These are phyloP conservation scores for Hypsibius dujardini DNA, from an alignment of 1,140 invertebrate genomes.

Conservation along the genomic window DNA sequence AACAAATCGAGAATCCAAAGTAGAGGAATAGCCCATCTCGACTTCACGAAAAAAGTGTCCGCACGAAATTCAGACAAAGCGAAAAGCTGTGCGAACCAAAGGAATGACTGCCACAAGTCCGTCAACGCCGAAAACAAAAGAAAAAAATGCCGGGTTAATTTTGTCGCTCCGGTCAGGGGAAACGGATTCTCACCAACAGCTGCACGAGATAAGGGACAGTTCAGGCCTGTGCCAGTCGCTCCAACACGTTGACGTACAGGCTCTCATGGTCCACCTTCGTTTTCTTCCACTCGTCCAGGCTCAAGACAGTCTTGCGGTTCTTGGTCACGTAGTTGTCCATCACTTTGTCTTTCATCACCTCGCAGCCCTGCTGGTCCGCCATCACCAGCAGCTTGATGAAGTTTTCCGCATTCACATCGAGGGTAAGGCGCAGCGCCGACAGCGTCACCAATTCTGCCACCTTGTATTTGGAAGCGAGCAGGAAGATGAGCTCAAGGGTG, in stretches of 20 bases:
- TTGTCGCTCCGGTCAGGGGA: no score
- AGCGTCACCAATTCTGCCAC: not conserved
- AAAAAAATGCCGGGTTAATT: no score
- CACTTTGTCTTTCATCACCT: not conserved
- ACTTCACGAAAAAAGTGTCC: no score
- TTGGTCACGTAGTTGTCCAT: not conserved
- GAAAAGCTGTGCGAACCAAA: no score
- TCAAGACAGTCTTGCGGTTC: not conserved
- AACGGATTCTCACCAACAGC: no score
- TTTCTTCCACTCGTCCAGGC: not conserved
- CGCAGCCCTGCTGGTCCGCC: not conserved
- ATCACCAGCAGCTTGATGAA: conserved; percentile 5
- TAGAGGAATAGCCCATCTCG: no score
- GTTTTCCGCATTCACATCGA: not conserved
- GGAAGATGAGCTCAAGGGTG: not conserved
- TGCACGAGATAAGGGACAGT: not conserved
- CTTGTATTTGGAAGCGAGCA: conserved; percentile 1
- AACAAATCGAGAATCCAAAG: no score
- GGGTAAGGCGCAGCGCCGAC: not conserved
- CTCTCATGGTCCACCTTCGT: not conserved
- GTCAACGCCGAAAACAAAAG: no score
- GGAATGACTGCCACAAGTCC: no score
- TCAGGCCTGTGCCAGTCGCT: not conserved
- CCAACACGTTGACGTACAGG: not conserved
- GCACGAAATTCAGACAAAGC: no score